Evolutionary conservation across 2,797 vertebrate species (phyloP).

Genomic region (Trichosurus vulpecula): DNA sequence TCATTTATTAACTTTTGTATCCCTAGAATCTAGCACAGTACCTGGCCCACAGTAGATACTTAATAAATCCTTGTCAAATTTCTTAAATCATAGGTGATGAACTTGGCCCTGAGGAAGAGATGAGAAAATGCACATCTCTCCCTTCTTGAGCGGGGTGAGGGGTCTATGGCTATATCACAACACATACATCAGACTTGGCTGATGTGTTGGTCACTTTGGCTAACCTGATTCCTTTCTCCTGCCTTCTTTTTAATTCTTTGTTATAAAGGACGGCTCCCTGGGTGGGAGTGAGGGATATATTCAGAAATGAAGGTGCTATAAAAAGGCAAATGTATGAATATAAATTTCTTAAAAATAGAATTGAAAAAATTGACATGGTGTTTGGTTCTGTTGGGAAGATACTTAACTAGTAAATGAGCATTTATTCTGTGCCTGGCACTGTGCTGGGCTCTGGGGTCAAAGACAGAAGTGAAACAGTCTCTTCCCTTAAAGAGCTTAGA

Average conservation of each 20-base stretch:
- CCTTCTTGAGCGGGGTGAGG: background rate
- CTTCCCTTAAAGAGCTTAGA: background rate
- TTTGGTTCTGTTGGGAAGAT: background rate
- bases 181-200: background rate
- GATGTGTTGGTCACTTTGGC: background rate
- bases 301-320: background rate
- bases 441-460: background rate
- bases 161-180: background rate
- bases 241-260: background rate
- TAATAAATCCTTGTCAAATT: background rate
- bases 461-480: background rate
- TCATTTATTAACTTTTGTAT: background rate
- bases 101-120: background rate
- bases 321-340: background rate
- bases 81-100: background rate
- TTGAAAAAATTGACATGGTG: background rate
- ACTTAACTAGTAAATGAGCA: background rate
- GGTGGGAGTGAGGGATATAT: background rate
- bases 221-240: background rate
- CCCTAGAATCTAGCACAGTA: background rate
- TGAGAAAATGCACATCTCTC: background rate
- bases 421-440: background rate
- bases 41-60: background rate
- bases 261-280: background rate
- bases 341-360: background rate